Evolutionary conservation across 2,888 invertebrate species (phyloP), one percentile per base, ranked within the genome.

Genomic region (Xylota segnis): DNA sequence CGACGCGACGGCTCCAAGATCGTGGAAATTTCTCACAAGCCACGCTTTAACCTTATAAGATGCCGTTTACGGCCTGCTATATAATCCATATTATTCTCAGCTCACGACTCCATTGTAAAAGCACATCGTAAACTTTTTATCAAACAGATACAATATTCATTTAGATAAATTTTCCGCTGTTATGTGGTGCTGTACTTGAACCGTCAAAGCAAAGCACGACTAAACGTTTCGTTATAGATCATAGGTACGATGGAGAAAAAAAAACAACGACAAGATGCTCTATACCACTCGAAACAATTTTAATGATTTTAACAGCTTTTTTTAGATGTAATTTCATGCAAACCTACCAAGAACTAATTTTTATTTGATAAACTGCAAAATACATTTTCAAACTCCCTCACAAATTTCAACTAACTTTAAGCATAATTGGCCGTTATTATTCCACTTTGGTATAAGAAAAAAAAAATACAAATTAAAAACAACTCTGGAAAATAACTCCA

Each of bases 91-190:
- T 74, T 54, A 74, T 81, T 72, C 59, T 59, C 50, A 59, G 34
- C 74, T 81, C 79, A 81, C 79, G 79, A 81, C 43, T 81, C 18
- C 18, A 59, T 68, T 59, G 52, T 59, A 81, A 75, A 75, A 74
- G n/a, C 50, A 65, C 40, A 61, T 68, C 29, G 40, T 52, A 58
- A 40, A 50, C 16, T 58, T 72, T n/a, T 65, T 50, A 65, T 50
- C 65, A 66, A 34, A 40, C 5, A 50, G 14, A 50, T 34, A 52
- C 50, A 23, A 37, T 66, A 37, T 54, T 45, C 37, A 61, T 45
- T 37, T 52, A 34, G 10, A 66, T 61, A 79, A 59, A 74, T 74
- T 47, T 23, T 45, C 29, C 12, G 7, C 54, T 9, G 9, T 63
- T 23, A 37, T 66, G 52, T 59, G 18, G 68, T 45, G n/a, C n/a